phyloP scores from a whole-genome alignment of 2,113 vertebrate species.

The Pteropus alecto region DNA sequence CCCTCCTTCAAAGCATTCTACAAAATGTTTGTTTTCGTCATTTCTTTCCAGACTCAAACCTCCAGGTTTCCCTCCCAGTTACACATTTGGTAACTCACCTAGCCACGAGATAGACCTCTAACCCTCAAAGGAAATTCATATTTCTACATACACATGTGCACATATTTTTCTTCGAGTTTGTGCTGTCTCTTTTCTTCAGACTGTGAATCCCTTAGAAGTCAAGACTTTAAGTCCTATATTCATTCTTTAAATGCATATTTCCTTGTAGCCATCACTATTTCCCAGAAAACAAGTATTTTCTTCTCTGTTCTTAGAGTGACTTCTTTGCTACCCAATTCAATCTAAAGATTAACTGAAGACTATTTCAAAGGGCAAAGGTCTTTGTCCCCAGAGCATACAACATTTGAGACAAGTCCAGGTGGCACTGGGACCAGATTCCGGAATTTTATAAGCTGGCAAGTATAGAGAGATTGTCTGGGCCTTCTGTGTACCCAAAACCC shows the following conservation, averaged over 20 bases:
- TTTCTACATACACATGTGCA: background rate
- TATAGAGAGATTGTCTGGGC: background rate
- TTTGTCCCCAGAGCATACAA: background rate
- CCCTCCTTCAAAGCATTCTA: background rate
- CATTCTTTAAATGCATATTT: background rate
- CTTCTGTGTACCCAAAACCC: background rate
- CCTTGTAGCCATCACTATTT: background rate
- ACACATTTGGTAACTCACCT: background rate
- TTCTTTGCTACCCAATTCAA: background rate
- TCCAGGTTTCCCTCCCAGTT: too few relatives aligned
- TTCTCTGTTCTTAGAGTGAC: background rate
- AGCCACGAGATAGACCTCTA: background rate
- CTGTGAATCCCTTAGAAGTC: background rate
- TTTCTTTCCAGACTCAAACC: background rate
- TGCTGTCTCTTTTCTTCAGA: background rate
- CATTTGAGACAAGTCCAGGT: background rate
- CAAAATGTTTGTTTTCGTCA: background rate
- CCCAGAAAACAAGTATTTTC: background rate
- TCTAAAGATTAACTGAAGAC: background rate
- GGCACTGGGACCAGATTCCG: background rate
- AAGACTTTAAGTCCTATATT: background rate
- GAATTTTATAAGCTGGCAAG: background rate
- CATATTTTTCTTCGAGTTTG: background rate
- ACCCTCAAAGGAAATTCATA: background rate
- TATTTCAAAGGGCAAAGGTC: background rate